These are phyloP conservation scores for Ataeniobius toweri DNA, from an alignment of 2,797 vertebrate genomes.

Conservation along the genomic window DNA sequence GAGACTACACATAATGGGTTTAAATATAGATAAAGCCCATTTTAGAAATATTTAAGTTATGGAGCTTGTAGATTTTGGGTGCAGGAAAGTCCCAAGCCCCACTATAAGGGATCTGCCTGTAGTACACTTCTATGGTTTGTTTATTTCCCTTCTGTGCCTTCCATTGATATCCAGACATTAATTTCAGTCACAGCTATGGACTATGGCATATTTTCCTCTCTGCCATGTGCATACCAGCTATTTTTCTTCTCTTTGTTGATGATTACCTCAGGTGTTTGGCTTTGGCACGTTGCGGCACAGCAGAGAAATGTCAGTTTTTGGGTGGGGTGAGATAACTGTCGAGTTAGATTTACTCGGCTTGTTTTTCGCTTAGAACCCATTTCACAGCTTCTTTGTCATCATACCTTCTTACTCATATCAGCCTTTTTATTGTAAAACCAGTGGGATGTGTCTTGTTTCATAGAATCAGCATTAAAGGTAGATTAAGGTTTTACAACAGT, in stretches of 20 bases:
- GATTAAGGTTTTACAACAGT: not conserved
- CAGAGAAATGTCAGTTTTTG: conserved; percentile 50
- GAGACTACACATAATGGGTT: not conserved
- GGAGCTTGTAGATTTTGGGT: not conserved
- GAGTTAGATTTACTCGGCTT: conserved; percentile 14
- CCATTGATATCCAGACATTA: conserved; percentile 23
- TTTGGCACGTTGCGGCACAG: conserved; percentile 27
- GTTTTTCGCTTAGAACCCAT: conserved; percentile 22
- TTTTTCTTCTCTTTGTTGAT: conserved; percentile 48
- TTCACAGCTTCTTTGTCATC: conserved; percentile 12
- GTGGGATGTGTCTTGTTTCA: not conserved
- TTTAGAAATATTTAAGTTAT: not conserved
- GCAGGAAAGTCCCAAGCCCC: not conserved
- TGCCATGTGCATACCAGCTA: conserved; percentile 5
- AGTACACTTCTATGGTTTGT: not conserved
- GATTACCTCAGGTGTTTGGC: conserved; percentile 56
- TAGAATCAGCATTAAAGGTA: not conserved
- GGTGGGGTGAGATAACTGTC: conserved; percentile 45
- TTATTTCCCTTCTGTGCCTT: not conserved
- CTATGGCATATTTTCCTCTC: conserved; percentile 8
- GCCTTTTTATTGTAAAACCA: not conserved
- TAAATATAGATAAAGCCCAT: not conserved
- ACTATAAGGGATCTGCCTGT: not conserved
- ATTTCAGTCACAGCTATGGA: conserved; percentile 22
- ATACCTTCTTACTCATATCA: not conserved